Evolutionary conservation across 2,888 invertebrate genomes (phyloP), one percentile per base, ranked within the genome.

Genomic region (Camptogramma bilineatum): DNA sequence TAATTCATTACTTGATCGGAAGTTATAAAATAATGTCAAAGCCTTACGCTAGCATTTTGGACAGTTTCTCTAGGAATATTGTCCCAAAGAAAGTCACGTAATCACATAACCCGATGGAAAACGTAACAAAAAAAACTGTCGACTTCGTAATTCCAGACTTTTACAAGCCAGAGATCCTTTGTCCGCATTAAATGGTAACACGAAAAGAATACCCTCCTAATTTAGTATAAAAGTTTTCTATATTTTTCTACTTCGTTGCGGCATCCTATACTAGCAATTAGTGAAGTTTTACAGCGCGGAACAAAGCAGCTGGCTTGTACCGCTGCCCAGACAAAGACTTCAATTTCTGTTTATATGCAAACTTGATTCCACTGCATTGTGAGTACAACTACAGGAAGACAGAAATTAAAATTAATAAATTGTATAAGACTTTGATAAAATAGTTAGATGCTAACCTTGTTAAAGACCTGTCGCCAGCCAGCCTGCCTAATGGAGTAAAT

Each of bases 361-460:
- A 75, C 71, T 73, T 71, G 57, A 73, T 74, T 72, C 55, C 67
- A 70, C 69, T 66, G 66, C 63, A 75, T 73, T 77, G 67, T 74
- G 67, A 69, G 65, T 51, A 69, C 69, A 59, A 68, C 66, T 70
- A 70, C 62, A 73, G 75, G 75, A 75, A 79, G 76, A 68, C 44
- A 42, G 18, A 42, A 53, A 50, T 48, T 53, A 74, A 75, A 79
- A 81, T n/a, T 83, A 86, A 87, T 77, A 76, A 79, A 84, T 84
- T 84, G 83, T 69, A 78, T 75, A 81, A 80, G 79, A 75, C 84
- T 82, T 82, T 84, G 84, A 87, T 84, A 82, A 82, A 85, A 88
- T 86, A 83, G 84, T 81, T 79, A 79, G 83, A 28, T 28, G 80
- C 80, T 87, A 88, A 88, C 85, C 81, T 86, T 81, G 83, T 89